These are phyloP conservation scores for Neoaliturus tenellus DNA, from an alignment of 2,888 invertebrate genomes.

Conservation along the genomic window DNA sequence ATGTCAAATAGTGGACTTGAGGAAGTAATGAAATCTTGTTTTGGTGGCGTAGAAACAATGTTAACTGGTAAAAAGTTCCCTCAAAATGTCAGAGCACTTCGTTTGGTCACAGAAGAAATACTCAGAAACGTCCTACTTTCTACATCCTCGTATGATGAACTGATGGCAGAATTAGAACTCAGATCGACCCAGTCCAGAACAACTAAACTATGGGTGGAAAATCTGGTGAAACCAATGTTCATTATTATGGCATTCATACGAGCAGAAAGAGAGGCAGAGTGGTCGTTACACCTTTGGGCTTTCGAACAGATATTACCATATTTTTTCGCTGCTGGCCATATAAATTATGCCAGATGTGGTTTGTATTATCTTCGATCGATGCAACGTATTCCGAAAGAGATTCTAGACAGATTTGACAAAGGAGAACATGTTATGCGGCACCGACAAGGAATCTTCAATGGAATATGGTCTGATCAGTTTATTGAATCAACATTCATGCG, in stretches of 20 bases:
- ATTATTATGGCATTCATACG: neutral
- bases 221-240: neutral
- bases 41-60: conserved; percentile 16
- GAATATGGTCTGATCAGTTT: conserved; percentile 29
- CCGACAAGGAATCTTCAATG: neutral
- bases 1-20: conserved; percentile 5
- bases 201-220: neutral
- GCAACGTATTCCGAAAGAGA: neutral
- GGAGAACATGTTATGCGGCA: conserved; percentile 9
- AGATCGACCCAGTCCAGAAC: neutral
- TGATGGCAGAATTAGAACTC: neutral
- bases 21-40: neutral
- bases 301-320: neutral
- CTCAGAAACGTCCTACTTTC: neutral
- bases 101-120: conserved; percentile 10
- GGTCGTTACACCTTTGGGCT: neutral
- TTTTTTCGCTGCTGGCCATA: conserved; percentile 3
- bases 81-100: conserved; percentile 31
- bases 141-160: too few relatives aligned
- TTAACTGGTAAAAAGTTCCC: conserved; percentile 32
- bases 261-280: neutral
- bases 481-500: conserved; percentile 19
- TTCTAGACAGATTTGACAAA: neutral
- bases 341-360: conserved; percentile 9
- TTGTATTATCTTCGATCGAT: neutral